These are phyloP conservation scores for Acropora yongei DNA, from an alignment of 64 coral and sea anemone species.

Conservation along the genomic window DNA sequence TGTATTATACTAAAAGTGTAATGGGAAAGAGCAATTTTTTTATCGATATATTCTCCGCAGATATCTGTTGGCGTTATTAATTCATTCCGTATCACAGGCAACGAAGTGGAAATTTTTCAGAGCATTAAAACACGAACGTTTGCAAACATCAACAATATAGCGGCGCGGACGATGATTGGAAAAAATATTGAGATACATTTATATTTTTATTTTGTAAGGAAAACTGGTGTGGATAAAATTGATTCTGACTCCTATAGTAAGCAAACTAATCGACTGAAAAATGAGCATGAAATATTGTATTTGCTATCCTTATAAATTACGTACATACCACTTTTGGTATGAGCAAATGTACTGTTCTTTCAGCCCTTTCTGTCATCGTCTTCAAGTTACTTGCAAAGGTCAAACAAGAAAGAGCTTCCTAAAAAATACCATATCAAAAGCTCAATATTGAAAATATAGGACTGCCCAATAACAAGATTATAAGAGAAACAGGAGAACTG, in stretches of 20 bases:
- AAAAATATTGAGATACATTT: too few relatives aligned
- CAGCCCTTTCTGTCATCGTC: conserved; percentile 35
- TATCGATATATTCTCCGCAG: too few relatives aligned
- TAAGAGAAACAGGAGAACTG: not conserved
- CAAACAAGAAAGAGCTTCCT: conserved; percentile 42
- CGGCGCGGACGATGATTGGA: too few relatives aligned
- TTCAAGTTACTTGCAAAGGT: conserved; percentile 39
- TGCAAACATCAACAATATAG: too few relatives aligned
- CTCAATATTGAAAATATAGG: conserved; percentile 17
- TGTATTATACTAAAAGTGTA: too few relatives aligned
- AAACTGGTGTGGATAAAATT: too few relatives aligned
- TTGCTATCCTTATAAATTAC: not conserved
- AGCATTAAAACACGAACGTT: too few relatives aligned
- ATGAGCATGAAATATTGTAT: not conserved
- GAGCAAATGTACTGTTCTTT: conserved; percentile 35
- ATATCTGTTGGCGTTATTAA: not conserved
- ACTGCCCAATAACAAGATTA: not conserved
- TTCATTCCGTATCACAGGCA: not conserved
- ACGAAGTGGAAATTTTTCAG: not conserved
- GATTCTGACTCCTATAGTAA: not conserved
- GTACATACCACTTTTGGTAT: conserved; percentile 34
- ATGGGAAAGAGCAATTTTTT: too few relatives aligned
- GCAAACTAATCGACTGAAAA: not conserved
- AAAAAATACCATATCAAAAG: not conserved
- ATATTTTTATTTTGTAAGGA: not conserved